Base-by-base conservation (phyloP, 2,888 invertebrate genomes). In the Troglohyphantes excavatus region DNA sequence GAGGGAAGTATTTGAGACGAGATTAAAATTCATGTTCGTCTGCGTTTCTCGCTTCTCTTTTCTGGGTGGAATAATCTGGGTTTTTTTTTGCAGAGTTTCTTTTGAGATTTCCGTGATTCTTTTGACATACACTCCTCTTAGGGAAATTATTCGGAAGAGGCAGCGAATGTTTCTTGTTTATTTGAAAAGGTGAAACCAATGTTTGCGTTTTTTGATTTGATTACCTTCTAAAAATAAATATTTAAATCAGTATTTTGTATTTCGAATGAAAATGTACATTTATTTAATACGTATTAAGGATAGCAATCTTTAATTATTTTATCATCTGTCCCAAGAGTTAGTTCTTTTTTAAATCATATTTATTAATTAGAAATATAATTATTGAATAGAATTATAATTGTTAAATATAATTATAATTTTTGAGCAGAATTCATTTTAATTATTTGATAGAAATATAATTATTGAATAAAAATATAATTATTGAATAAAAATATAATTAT, bases 1-100 rank as follows among this genome's bases (percentile, higher is more conserved):
- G 33, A 82, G 82, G 70, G 63, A 73, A 43, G 21, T 84, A 53
- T 85, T 85, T 70, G 39, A 11, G 78, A 75, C 46, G 59, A 82
- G 82, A 82, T 82, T 82, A 70, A 70, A 82, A 61, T 82, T 70
- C 53, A 13, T 70, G 43, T 78, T 29, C 46, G 43, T 23, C 23
- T 53, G 5, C 21, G 23, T 19, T 63, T 63, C 29, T 72, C 46
- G 23, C 53, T n/a, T n/a, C n/a, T n/a, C n/a, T n/a, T n/a, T n/a
- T n/a, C n/a, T n/a, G n/a, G n/a, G n/a, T n/a, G 53, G 17, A 17
- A 53, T 53, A 53, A 53, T 72, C 72, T 46, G 46, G n/a, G n/a
- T 63, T 63, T 63, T 63, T 11, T 59, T 59, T 11, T 59, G 19
- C 13, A 63, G 26, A 63, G 21, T 17, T n/a, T 9, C 9, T 33